Evolutionary conservation across 2,797 vertebrate genomes (phyloP).

Genomic region (Poeciliopsis turneri): DNA sequence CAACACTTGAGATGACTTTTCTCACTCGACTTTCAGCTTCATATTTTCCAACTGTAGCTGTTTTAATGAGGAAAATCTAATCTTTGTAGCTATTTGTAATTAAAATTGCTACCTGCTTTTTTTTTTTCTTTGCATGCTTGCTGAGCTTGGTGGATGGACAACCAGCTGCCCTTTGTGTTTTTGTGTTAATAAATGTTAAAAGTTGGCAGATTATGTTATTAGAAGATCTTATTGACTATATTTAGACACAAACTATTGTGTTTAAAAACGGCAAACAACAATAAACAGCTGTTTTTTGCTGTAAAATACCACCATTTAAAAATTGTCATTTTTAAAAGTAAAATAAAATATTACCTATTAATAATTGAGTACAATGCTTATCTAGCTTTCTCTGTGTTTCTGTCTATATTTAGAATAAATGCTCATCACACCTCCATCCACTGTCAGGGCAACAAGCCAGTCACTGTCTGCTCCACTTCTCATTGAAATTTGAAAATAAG

Average conservation of each 20-base stretch:
- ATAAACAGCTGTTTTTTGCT: no score
- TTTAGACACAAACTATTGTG: background rate
- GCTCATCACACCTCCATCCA: no score
- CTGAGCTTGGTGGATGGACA: background rate
- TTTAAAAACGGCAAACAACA: background rate
- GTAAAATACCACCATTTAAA: no score
- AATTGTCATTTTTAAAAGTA: no score
- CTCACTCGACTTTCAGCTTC: background rate
- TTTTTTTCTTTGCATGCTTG: background rate
- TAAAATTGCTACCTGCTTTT: background rate
- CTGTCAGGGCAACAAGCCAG: no score
- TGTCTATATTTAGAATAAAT: no score
- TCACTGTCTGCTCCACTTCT: no score
- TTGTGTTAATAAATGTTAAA: background rate
- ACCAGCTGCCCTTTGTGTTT: background rate
- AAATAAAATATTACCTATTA: no score
- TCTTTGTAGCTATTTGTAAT: background rate
- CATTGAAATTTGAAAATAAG: no score
- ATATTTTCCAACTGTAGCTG: background rate
- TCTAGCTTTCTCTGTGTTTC: no score
- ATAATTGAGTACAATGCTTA: no score
- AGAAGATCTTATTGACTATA: background rate
- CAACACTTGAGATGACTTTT: background rate
- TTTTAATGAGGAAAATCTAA: background rate
- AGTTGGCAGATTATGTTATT: background rate